phyloP scores from a whole-genome alignment of 2,888 invertebrate species.

The Tillus elongatus region DNA sequence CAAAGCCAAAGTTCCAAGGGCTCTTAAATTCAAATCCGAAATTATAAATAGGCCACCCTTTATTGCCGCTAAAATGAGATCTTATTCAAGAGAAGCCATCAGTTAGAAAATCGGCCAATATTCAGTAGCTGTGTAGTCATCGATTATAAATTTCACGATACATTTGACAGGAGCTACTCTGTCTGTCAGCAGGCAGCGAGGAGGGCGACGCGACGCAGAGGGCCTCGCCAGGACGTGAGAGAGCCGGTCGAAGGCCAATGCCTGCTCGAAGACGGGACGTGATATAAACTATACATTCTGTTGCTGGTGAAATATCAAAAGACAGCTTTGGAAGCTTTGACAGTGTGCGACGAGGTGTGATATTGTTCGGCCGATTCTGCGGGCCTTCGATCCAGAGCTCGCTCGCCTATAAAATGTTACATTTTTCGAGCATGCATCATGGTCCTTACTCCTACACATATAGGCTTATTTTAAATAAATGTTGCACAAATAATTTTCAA shows the following conservation, averaged over 20 bases:
- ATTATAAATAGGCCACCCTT: too few relatives aligned
- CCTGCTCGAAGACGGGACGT: conserved; percentile 15
- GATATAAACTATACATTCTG: conserved; percentile 31
- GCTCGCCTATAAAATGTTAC: conserved; percentile 34
- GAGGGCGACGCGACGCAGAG: too few relatives aligned
- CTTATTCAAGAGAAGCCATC: too few relatives aligned
- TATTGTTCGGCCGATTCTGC: conserved; percentile 34
- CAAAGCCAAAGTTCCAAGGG: too few relatives aligned
- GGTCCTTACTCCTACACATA: conserved; percentile 21
- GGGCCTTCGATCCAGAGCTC: conserved; percentile 30
- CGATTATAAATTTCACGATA: conserved; percentile 31
- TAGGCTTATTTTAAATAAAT: conserved; percentile 17
- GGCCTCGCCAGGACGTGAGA: too few relatives aligned
- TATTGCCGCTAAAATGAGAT: too few relatives aligned
- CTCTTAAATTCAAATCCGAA: too few relatives aligned
- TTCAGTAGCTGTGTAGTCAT: too few relatives aligned
- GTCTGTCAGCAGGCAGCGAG: conserved; percentile 21
- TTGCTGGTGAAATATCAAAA: conserved; percentile 37
- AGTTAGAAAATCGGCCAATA: too few relatives aligned
- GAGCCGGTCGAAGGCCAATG: conserved; percentile 1
- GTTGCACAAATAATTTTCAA: too few relatives aligned
- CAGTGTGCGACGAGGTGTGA: conserved; percentile 38
- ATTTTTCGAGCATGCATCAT: conserved; percentile 30
- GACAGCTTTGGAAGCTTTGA: conserved; percentile 38
- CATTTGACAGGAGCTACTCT: conserved; percentile 27